Base-by-base conservation (phyloP, 2,113 vertebrate species). In the Pungitius pungitius region DNA sequence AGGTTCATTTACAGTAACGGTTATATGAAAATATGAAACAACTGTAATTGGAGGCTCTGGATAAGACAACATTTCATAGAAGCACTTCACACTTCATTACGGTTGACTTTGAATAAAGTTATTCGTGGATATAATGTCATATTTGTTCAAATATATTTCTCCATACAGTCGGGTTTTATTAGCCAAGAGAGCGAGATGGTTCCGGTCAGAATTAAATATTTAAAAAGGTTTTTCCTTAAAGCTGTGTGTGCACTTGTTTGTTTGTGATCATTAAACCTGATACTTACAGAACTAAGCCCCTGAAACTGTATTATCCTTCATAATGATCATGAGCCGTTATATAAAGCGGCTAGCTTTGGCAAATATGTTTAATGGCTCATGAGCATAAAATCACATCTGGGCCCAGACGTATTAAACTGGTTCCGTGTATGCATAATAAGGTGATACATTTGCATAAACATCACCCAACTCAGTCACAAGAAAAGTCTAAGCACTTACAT, bases 1-100 rank as follows among this genome's bases (percentile, higher is more conserved):
- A 83, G 82, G 81, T 88, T 90, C 45, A 70, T 73, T 86, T 87
- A 79, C 81, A 77, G 77, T 81, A 75, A 79, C 33, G 61, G 62
- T 60, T 78, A 37, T 73, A 55, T 61, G 42, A 35, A 69, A 59
- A 69, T 55, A 70, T 22, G 45, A 40, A 11, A 64, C 1, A 80
- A 77, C 43, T 82, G 78, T 78, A 90, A 86, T 79, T 75, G 73
- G 67, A 74, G 56, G 81, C 60, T 63, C 18, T 33, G 87, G 82
- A 78, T 77, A 75, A 57, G 71, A 2, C 17, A 77, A 71, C 67
- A 67, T 54, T 73, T 86, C 65, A 78, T 0, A 5, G n/a, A 80
- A 43, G 59, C 55, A 64, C 55, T 24, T 11, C 2, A 26, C 33
- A 69, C 11, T 62, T 77, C 59, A 68, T 75, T 83, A 59, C 14